phyloP scores from a whole-genome alignment of 2,888 invertebrate genomes.

The Trissolcus brochymenae region DNA sequence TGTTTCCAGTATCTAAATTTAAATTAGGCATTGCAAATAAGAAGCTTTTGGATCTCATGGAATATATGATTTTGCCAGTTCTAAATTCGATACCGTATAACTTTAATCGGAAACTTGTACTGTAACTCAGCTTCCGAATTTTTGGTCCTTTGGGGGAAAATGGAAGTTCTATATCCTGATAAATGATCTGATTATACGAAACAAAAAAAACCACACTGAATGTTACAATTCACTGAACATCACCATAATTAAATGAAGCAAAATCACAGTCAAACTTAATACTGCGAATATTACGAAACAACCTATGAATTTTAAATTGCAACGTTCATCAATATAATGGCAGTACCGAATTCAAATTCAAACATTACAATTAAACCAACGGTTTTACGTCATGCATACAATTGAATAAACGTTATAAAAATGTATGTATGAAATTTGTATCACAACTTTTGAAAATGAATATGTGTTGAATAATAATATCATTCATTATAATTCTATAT shows the following conservation, averaged over 20 bases:
- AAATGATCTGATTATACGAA: slow-evolving; percentile 4
- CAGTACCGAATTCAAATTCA: slow-evolving; percentile 7
- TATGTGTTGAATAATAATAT: neutral
- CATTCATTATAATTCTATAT: neutral
- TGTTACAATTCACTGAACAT: no score
- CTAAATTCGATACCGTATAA: slow-evolving; percentile 17
- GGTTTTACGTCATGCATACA: slow-evolving; percentile 23
- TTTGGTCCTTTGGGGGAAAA: slow-evolving; percentile 17
- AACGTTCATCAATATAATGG: no score
- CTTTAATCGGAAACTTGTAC: slow-evolving; percentile 22
- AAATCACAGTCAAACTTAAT: slow-evolving; percentile 5
- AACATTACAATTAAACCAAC: slow-evolving; percentile 26
- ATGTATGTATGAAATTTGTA: slow-evolving; percentile 9
- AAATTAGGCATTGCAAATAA: slow-evolving; percentile 4
- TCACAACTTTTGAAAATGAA: slow-evolving; percentile 2
- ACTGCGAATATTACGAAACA: neutral
- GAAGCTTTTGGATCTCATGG: slow-evolving; percentile 13
- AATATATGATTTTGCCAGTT: slow-evolving; percentile 18
- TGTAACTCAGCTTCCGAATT: slow-evolving; percentile 17
- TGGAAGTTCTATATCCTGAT: slow-evolving; percentile 9
- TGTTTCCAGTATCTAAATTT: no score
- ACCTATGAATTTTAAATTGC: neutral
- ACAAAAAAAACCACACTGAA: no score
- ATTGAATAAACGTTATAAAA: slow-evolving; percentile 10
- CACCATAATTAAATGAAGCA: no score